Conservation (phyloP, 2,113 vertebrate species). For the Bufo bufo region DNA sequence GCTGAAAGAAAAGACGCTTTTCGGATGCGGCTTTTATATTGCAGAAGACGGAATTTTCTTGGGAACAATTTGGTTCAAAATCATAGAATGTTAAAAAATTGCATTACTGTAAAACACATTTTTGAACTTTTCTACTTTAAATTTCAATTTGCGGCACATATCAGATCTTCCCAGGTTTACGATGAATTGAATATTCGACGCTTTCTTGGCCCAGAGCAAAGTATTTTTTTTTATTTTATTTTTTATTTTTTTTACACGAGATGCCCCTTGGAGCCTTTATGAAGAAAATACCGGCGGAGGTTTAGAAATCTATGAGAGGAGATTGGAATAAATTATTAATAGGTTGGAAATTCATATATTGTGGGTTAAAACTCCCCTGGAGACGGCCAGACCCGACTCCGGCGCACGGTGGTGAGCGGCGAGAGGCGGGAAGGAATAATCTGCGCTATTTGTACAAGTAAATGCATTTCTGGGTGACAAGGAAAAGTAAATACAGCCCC, state of each 20-base stretch:
- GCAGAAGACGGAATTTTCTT: not conserved
- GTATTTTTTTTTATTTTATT: not conserved
- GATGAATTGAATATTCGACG: not conserved
- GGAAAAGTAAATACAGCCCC: not conserved
- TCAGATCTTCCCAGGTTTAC: not conserved
- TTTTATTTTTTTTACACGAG: too few relatives aligned
- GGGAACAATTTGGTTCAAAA: not conserved
- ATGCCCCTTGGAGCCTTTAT: not conserved
- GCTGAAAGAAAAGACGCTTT: not conserved
- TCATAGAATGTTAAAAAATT: too few relatives aligned
- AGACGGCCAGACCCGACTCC: not conserved
- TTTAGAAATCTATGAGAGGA: not conserved
- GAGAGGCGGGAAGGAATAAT: not conserved
- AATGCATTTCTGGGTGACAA: constrained; percentile 8
- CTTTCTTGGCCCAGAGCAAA: not conserved
- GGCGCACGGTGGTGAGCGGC: too few relatives aligned
- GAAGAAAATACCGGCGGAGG: not conserved
- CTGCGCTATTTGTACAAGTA: constrained; percentile 24
- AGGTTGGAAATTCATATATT: not conserved
- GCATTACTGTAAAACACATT: not conserved
- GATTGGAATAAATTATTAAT: constrained; percentile 7
- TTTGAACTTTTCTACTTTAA: not conserved
- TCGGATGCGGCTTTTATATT: not conserved
- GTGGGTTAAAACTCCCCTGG: not conserved
- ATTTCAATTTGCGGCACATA: not conserved